Base-by-base conservation (phyloP, 2,113 vertebrate species). In the Peromyscus leucopus region DNA sequence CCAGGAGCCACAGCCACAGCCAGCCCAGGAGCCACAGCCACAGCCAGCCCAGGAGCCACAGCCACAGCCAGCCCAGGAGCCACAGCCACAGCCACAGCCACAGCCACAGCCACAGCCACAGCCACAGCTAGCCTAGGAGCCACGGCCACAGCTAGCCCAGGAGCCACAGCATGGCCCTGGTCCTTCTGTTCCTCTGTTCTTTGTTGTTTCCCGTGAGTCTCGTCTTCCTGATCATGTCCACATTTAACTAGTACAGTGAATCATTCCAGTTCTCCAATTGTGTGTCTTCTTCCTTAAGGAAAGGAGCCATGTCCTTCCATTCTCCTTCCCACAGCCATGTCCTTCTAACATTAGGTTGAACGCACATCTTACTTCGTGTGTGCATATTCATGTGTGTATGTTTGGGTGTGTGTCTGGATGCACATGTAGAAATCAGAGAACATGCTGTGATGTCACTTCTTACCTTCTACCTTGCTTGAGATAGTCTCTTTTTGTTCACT, bases 241-340 rank as follows among this genome's bases (percentile, higher is more conserved):
- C 33, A 48, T 17, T 63, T 83, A 39, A 19, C 59, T 61, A 83
- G 13, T 48, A 51, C 12, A 59, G 21, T 93, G 39, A 89, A 67
- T 80, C 19, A 65, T 13, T 91, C 65, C n/a, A 79, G 51, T 57
- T 80, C 48, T 61, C 46, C 17, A 65, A 26, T 78, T 93, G 78
- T 92, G 42, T 61, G 46, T 83, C n/a, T 89, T 83, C n/a, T 89
- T 93, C 48, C 39, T 80, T 82, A 83, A 57, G 65, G 61, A 79
- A 39, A 85, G 13, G 28, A 92, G 48, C 10, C 7, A 26, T 69
- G 51, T 21, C 71, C 96, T 4, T 59, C 55, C 31, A 71, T 63
- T 55, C 67, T 69, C 28, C 12, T 71, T 75, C 21, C 42, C 15
- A 75, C 3, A 3, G 26, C 42, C 42, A 31, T 33, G 13, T 39